A percentile compares a stretch with the other conserved stretches of the same genome.
Conservation (phyloP, 2,113 vertebrate species). For the Corynorhinus townsendii region DNA sequence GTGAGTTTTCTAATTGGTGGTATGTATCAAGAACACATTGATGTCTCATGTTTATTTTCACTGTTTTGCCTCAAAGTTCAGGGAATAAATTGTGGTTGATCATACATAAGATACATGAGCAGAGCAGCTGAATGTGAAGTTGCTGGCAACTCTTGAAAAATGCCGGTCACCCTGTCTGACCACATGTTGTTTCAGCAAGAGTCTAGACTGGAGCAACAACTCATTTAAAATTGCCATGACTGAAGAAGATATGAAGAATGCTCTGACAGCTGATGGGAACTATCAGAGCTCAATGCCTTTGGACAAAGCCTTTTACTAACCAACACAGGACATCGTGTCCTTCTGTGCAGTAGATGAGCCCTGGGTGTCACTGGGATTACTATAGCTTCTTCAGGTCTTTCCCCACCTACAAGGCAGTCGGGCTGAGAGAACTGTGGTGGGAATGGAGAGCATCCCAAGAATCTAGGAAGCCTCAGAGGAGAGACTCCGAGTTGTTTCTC, state of each 20-base stretch:
- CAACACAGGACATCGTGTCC: background rate
- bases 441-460: background rate
- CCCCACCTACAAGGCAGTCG: background rate
- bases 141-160: slow-evolving; percentile 30
- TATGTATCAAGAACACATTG: background rate
- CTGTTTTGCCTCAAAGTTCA: slow-evolving; percentile 9
- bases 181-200: slow-evolving; percentile 4
- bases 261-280: background rate
- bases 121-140: background rate
- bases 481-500: background rate
- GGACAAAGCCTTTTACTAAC: background rate
- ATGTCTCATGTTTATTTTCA: slow-evolving; percentile 14
- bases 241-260: background rate
- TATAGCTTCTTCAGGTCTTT: background rate
- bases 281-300: background rate
- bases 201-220: background rate
- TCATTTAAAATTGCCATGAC: background rate
- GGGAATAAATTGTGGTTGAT: background rate
- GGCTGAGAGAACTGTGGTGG: background rate
- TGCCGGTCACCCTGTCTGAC: background rate
- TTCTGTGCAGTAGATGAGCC: background rate
- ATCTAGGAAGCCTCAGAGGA: background rate
- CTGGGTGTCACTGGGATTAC: background rate
- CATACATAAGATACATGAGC: background rate
- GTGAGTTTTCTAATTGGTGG: background rate